Percentiles rank a stretch among this genome's conserved stretches.
These are phyloP conservation scores for Pomatorhinus ruficollis DNA, from an alignment of 2,113 vertebrate species.

Conservation along the genomic window DNA sequence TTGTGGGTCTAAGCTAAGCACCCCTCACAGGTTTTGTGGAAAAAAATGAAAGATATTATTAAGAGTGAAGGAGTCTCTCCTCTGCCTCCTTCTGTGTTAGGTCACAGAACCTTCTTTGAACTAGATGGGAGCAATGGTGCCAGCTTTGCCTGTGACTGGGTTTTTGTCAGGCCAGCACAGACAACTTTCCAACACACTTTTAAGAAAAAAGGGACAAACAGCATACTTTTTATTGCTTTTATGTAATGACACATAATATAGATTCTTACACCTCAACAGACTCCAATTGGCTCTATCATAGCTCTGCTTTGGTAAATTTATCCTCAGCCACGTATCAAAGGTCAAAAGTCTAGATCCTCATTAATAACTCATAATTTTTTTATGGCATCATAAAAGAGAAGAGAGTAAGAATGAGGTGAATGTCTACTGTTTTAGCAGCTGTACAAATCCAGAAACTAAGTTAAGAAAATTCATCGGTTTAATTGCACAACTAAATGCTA, in stretches of 20 bases:
- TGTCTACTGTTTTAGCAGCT: not conserved
- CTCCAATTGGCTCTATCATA: not conserved
- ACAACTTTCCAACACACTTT: not conserved
- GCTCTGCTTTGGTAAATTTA: not conserved
- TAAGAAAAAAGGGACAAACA: not conserved
- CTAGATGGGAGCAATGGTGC: not conserved
- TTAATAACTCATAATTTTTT: conserved; percentile 23
- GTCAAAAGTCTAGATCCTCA: not conserved
- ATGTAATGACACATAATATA: not conserved
- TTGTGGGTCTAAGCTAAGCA: not conserved
- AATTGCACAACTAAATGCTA: not conserved
- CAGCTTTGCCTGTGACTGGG: not conserved
- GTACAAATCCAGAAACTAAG: not conserved
- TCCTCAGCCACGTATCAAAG: not conserved
- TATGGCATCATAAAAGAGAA: not conserved
- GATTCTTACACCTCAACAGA: not conserved
- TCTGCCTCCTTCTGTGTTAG: not conserved
- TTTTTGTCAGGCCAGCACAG: not conserved
- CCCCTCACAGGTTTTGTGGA: not conserved
- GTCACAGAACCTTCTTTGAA: not conserved
- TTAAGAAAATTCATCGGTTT: not conserved
- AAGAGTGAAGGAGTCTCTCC: not conserved
- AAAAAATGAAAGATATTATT: not conserved
- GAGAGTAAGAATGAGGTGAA: not conserved
- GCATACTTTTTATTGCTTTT: not conserved